Evolutionary conservation across 1,140 invertebrate species (phyloP).

Genomic region (Lineus longissimus): DNA sequence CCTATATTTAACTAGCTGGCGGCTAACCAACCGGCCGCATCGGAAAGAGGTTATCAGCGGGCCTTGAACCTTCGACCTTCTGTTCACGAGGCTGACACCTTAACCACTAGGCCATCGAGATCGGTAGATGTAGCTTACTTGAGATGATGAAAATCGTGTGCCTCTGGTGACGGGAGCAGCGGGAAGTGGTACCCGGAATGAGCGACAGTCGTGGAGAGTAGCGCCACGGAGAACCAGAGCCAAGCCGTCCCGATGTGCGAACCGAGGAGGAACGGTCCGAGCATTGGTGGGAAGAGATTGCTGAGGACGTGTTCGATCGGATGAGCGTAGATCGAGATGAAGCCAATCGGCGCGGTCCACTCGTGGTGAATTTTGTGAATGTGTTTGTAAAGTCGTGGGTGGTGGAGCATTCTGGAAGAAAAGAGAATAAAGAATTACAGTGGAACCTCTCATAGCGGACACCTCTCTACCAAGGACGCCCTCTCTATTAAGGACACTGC

Average conservation of each 20-base stretch:
- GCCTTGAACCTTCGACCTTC: too few relatives aligned
- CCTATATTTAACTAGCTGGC: too few relatives aligned
- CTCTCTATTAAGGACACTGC: too few relatives aligned
- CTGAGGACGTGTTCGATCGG: slow-evolving; percentile 81
- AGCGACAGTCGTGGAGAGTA: slow-evolving; percentile 76
- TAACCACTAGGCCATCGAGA: too few relatives aligned
- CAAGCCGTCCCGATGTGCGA: slow-evolving; percentile 78
- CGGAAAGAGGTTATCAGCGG: too few relatives aligned
- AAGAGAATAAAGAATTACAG: neutral
- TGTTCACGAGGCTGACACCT: too few relatives aligned
- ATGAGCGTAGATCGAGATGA: slow-evolving; percentile 82
- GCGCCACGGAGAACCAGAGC: slow-evolving; percentile 77
- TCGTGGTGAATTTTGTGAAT: slow-evolving; percentile 77
- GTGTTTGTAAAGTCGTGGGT: slow-evolving; percentile 71
- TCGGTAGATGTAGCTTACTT: slow-evolving; percentile 63
- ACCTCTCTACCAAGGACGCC: neutral
- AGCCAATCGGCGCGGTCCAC: slow-evolving; percentile 50
- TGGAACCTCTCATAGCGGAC: neutral
- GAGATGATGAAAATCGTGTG: slow-evolving; percentile 83
- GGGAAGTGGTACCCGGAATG: slow-evolving; percentile 88
- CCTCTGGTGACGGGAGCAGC: slow-evolving; percentile 83
- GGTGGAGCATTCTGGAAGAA: slow-evolving; percentile 67
- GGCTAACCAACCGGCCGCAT: too few relatives aligned
- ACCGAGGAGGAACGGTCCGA: slow-evolving; percentile 76
- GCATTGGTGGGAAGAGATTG: slow-evolving; percentile 73